phyloP scores from a whole-genome alignment of 1,140 invertebrate species.

The Zaprionus camerounensis region DNA sequence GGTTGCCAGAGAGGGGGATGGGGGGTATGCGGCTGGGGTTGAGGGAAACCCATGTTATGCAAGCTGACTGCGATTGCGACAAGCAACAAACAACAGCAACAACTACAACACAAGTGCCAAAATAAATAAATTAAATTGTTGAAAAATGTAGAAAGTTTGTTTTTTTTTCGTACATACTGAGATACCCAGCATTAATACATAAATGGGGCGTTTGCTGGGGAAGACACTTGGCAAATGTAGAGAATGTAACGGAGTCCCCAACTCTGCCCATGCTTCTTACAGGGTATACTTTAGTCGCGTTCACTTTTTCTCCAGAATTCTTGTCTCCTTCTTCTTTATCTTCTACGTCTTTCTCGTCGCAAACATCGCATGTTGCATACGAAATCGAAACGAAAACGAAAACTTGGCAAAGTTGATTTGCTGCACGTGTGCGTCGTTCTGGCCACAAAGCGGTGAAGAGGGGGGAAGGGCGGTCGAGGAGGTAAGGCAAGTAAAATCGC shows the following conservation, averaged over 20 bases:
- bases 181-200: not conserved
- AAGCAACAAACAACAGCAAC: slow-evolving; percentile 38
- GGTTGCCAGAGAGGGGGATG: not conserved
- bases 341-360: slow-evolving; percentile 21
- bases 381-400: slow-evolving; percentile 47
- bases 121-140: slow-evolving; percentile 81
- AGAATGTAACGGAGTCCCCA: too few species aligned
- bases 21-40: not conserved
- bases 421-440: slow-evolving; percentile 60
- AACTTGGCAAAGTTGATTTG: slow-evolving; percentile 77
- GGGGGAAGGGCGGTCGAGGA: not conserved
- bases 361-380: slow-evolving; percentile 73
- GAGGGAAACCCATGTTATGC: slow-evolving; percentile 64
- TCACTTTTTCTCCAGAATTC: not conserved
- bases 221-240: too few species aligned
- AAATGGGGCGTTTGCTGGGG: not conserved
- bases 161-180: not conserved
- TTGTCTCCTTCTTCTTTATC: not conserved
- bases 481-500: slow-evolving; percentile 24
- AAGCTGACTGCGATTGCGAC: slow-evolving; percentile 59
- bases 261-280: too few species aligned
- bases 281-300: not conserved
- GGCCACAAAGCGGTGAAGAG: slow-evolving; percentile 8
- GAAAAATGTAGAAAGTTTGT: slow-evolving; percentile 66
- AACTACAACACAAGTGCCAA: slow-evolving; percentile 64